A percentile compares a stretch with the other conserved stretches of the same genome.
Conservation (phyloP, 2,113 vertebrate genomes). For the Coregonus clupeaformis region DNA sequence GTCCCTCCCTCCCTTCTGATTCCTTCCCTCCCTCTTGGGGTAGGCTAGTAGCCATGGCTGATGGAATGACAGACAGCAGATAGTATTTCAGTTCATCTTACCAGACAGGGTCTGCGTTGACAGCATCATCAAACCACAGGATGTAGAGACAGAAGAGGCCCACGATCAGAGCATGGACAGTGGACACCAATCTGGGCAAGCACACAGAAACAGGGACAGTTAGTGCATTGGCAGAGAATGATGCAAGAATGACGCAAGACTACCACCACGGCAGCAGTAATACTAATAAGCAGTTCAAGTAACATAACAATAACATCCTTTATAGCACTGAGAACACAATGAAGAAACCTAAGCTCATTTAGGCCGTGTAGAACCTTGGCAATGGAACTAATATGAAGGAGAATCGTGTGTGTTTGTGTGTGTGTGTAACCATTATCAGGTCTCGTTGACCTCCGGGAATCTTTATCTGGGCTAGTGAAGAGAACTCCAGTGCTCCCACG, state of each 20-base stretch:
- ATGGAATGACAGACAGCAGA: conserved; percentile 25
- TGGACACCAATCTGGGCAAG: conserved; percentile 71
- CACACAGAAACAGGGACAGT: conserved; percentile 7
- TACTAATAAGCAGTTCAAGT: neutral
- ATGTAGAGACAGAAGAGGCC: conserved; percentile 79
- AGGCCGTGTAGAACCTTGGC: neutral
- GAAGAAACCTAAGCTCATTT: neutral
- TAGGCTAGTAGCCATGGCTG: neutral
- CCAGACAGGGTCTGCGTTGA: conserved; percentile 80
- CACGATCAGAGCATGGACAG: conserved; percentile 76
- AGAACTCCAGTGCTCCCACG: conserved; percentile 13
- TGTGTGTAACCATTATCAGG: neutral
- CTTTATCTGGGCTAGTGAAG: conserved; percentile 39
- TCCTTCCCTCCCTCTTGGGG: conserved; percentile 22
- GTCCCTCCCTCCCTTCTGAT: neutral
- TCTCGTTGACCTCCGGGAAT: conserved; percentile 39
- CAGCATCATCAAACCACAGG: conserved; percentile 75
- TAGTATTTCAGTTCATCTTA: conserved; percentile 61
- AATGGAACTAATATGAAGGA: neutral
- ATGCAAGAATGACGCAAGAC: conserved; percentile 13
- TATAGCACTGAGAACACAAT: neutral
- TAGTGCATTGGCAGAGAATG: conserved; percentile 13
- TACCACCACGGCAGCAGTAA: neutral
- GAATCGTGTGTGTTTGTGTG: neutral
- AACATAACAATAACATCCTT: neutral